Evolutionary conservation across 2,888 invertebrate species (phyloP).

Genomic region (Koerneria pararmatus): DNA sequence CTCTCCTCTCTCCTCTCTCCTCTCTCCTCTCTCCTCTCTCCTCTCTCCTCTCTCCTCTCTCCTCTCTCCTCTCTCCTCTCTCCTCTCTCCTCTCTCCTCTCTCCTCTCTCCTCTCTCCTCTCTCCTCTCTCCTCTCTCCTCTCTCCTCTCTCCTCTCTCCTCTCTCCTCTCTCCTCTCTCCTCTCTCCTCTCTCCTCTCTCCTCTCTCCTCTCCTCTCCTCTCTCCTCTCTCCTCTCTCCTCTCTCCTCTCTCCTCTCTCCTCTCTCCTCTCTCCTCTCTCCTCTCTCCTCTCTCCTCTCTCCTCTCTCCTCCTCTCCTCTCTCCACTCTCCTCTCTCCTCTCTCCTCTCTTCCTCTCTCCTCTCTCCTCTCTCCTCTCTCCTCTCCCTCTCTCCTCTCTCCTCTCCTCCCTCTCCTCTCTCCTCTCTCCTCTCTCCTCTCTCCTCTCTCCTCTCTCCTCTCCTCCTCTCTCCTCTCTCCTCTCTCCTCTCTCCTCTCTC

Average conservation of each 20-base stretch:
- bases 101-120: too few species aligned
- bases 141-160: not conserved
- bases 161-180: slow-evolving; percentile 6
- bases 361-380: not conserved
- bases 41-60: too few species aligned
- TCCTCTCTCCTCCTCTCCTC: slow-evolving; percentile 4
- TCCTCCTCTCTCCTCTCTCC: slow-evolving; percentile 3
- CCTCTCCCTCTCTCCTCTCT: not conserved
- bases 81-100: too few species aligned
- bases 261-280: not conserved
- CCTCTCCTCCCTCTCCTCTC: not conserved
- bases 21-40: too few species aligned
- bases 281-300: not conserved
- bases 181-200: slow-evolving; percentile 1
- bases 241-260: slow-evolving; percentile 2
- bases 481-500: slow-evolving; percentile 6
- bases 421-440: not conserved
- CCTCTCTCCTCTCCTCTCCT: not conserved
- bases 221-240: slow-evolving; percentile 5
- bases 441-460: not conserved
- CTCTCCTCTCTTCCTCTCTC: too few species aligned
- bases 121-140: too few species aligned
- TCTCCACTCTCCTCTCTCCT: not conserved
- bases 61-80: too few species aligned
- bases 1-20: too few species aligned